Conservation (phyloP, 2,888 invertebrate species). For the Pharmacophagus antenor region DNA sequence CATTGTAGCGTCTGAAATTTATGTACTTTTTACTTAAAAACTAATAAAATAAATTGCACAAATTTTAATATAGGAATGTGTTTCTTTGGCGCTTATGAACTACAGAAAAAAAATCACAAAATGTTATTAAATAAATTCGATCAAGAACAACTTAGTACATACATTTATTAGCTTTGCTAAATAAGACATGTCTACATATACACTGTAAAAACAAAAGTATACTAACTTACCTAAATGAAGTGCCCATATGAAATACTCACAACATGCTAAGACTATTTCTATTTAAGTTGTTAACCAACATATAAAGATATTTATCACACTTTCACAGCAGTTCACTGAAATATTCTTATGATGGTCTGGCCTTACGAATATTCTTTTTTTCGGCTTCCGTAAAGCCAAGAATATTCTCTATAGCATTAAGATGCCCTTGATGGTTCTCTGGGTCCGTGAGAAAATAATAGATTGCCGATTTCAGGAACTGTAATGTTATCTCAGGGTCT, state of each 20-base stretch:
- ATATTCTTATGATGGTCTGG: conserved; percentile 73
- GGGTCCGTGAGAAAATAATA: conserved; percentile 95
- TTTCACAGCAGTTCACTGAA: conserved; percentile 51
- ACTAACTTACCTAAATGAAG: conserved; percentile 17
- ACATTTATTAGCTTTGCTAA: conserved; percentile 20
- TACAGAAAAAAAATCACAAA: conserved; percentile 63
- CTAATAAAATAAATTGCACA: conserved; percentile 69
- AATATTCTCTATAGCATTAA: conserved; percentile 95
- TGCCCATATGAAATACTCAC: conserved; percentile 31
- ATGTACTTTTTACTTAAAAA: conserved; percentile 46
- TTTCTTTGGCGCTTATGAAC: conserved; percentile 74
- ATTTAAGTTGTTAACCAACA: conserved; percentile 49
- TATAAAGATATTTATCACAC: conserved; percentile 60
- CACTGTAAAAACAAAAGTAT: conserved; percentile 13
- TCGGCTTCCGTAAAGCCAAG: conserved; percentile 92
- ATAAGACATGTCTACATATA: conserved; percentile 18
- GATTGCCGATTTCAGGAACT: conserved; percentile 95
- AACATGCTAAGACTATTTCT: conserved; percentile 46
- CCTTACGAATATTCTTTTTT: conserved; percentile 89
- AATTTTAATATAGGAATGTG: conserved; percentile 55
- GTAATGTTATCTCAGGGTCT: conserved; percentile 95
- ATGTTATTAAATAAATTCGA: conserved; percentile 58
- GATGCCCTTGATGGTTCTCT: conserved; percentile 93
- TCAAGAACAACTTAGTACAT: conserved; percentile 34
- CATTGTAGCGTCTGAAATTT: conserved; percentile 43